Conservation (phyloP, 2,113 vertebrate genomes). For the Craseonycteris thonglongyai region DNA sequence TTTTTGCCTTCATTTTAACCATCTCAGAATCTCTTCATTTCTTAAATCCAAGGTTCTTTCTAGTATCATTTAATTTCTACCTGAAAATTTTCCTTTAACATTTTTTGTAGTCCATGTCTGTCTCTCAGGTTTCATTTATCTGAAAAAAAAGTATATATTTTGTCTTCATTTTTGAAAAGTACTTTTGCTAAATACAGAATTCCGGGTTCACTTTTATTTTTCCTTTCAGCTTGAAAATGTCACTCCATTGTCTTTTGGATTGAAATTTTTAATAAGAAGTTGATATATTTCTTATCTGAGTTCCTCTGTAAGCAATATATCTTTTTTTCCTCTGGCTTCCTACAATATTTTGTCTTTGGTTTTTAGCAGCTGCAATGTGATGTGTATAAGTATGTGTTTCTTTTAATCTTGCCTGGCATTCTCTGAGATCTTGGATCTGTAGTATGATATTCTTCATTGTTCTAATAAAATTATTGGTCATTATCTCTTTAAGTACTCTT, state of each 20-base stretch:
- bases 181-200: background rate
- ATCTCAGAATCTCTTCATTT: background rate
- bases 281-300: background rate
- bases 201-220: background rate
- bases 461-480: background rate
- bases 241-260: background rate
- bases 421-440: background rate
- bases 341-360: background rate
- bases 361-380: background rate
- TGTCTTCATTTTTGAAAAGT: background rate
- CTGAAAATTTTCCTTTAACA: background rate
- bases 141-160: background rate
- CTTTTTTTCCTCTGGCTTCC: background rate
- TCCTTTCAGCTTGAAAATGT: background rate
- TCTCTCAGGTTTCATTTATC: background rate
- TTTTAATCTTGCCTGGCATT: background rate
- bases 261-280: background rate
- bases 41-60: background rate
- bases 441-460: background rate
- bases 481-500: background rate
- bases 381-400: background rate
- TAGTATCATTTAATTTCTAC: background rate
- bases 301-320: background rate
- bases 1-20: background rate
- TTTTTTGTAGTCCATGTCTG: background rate